phyloP scores from a whole-genome alignment of 2,797 vertebrate genomes.

The Oophaga sylvatica region DNA sequence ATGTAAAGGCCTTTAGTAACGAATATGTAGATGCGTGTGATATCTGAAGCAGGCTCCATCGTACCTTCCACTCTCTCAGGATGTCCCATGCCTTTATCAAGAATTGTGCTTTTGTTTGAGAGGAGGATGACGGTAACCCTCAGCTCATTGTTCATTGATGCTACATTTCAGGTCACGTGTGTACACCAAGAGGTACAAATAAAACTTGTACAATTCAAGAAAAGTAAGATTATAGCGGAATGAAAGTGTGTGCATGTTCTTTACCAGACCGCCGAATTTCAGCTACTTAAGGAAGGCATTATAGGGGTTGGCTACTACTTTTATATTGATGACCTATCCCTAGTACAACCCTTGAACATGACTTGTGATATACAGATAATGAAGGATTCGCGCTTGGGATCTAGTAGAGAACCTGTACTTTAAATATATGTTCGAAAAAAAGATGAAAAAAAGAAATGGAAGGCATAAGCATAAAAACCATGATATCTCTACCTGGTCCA shows the following conservation, averaged over 20 bases:
- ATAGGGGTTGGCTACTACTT: background rate
- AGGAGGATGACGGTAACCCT: background rate
- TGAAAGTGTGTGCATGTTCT: background rate
- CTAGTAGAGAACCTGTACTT: constrained; percentile 29
- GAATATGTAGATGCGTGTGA: background rate
- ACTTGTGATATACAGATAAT: too few species aligned
- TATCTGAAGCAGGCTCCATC: constrained; percentile 19
- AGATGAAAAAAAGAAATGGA: background rate
- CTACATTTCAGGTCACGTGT: background rate
- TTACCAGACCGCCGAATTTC: background rate
- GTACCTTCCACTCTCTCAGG: background rate
- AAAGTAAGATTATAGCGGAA: background rate
- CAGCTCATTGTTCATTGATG: background rate
- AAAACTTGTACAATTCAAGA: constrained; percentile 6
- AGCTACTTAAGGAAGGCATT: background rate
- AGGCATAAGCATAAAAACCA: background rate
- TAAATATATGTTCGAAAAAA: background rate
- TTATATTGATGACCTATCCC: too few species aligned
- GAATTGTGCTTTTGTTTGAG: constrained; percentile 28
- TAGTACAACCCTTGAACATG: too few species aligned
- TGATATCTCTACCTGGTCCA: constrained; percentile 1
- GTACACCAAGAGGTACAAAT: constrained; percentile 9
- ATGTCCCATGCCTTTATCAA: constrained; percentile 28
- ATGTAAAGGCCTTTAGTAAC: background rate
- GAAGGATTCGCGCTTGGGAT: background rate